Conservation (phyloP, 1,140 invertebrate species). For the Drosophila eugracilis region DNA sequence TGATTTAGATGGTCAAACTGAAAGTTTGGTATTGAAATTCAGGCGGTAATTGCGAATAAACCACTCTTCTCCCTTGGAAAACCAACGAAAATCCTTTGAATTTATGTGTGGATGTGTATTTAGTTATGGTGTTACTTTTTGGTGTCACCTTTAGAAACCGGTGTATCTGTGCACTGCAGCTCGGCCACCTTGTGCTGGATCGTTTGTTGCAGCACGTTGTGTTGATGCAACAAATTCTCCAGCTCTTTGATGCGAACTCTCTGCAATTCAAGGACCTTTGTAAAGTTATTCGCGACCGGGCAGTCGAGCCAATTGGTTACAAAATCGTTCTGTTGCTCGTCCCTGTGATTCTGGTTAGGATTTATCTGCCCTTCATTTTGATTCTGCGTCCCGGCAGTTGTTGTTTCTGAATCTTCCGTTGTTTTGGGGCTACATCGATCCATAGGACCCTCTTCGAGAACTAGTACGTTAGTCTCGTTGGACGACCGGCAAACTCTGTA, state of each 20-base stretch:
- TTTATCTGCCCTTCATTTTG: background rate
- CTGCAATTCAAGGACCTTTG: slow-evolving; percentile 25
- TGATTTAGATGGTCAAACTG: slow-evolving; percentile 37
- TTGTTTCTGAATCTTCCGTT: no score
- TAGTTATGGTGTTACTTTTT: background rate
- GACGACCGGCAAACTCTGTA: slow-evolving; percentile 40
- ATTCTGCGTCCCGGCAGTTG: background rate
- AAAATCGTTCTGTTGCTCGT: background rate
- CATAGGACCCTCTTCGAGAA: slow-evolving; percentile 16
- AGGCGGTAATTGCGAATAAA: slow-evolving; percentile 56
- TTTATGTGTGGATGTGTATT: background rate
- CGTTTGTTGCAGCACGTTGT: slow-evolving; percentile 39
- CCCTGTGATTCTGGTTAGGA: background rate
- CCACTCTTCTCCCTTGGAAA: slow-evolving; percentile 29
- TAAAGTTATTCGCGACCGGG: slow-evolving; percentile 5
- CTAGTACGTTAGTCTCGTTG: slow-evolving; percentile 40
- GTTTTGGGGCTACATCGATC: background rate
- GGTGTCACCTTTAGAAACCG: background rate
- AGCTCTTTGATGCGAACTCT: slow-evolving; percentile 41
- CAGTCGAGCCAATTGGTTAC: background rate
- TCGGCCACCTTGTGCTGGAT: slow-evolving; percentile 57
- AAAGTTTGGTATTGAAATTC: slow-evolving; percentile 39
- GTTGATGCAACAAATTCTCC: slow-evolving; percentile 39
- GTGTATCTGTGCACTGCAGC: slow-evolving; percentile 19
- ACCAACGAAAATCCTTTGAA: background rate